Conservation (phyloP, 2,888 invertebrate species). For the Pyrrhosoma nymphula region DNA sequence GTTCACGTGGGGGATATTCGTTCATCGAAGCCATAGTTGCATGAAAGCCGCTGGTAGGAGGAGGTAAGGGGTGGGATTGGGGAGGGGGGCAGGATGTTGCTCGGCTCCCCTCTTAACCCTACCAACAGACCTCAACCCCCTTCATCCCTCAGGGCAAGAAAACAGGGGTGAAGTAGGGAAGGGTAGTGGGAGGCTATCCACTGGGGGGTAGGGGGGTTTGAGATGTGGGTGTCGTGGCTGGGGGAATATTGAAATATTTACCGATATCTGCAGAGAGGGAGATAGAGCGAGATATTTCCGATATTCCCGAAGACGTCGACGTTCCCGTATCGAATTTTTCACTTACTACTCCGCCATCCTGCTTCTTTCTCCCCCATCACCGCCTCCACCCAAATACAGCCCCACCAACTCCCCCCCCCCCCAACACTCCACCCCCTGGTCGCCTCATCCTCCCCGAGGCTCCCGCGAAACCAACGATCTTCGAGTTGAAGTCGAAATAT, state of each 20-base stretch:
- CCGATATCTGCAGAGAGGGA: slow-evolving; percentile 20
- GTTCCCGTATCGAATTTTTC: slow-evolving; percentile 48
- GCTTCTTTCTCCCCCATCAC: too few species aligned
- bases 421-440: not conserved
- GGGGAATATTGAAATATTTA: slow-evolving; percentile 61
- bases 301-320: slow-evolving; percentile 34
- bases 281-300: slow-evolving; percentile 47
- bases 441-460: slow-evolving; percentile 11
- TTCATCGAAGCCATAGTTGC: not conserved
- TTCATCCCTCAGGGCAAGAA: not conserved
- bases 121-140: not conserved
- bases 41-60: not conserved
- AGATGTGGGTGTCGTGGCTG: not conserved
- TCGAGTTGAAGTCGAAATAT: not conserved
- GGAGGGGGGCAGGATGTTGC: too few species aligned
- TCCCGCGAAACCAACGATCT: not conserved
- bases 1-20: not conserved
- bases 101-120: not conserved
- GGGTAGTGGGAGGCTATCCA: not conserved
- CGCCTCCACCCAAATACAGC: too few species aligned
- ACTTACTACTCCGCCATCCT: too few species aligned
- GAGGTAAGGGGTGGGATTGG: too few species aligned
- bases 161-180: not conserved
- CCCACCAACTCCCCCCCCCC: not conserved
- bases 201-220: not conserved